Evolutionary conservation across 2,888 invertebrate species (phyloP), one percentile per base, ranked within the genome.

Genomic region (Synanthedon andrenaeformis): DNA sequence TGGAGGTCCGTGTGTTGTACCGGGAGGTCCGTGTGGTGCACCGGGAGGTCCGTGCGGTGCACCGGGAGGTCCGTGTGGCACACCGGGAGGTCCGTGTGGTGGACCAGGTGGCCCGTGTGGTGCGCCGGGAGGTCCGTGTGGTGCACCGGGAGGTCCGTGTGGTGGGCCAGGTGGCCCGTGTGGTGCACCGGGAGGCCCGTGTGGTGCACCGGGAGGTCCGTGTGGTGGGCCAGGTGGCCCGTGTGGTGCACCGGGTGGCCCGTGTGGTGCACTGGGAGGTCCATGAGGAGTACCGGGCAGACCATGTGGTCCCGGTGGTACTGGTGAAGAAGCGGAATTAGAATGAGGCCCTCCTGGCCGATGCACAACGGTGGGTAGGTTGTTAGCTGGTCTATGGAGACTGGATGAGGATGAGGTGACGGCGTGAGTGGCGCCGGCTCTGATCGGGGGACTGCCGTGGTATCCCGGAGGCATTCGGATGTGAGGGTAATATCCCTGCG

Each of bases 401-500:
- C 12, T 54, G 54, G 41, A 76, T 51, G 51, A 57, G 56, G 60
- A 61, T 57, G 61, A 58, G 19, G 42, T 13, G 4, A 13, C 3
- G 4, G 42, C n/a, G 12, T 12, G 12, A 42, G 12, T 12, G 4
- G 45, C 13, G n/a, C n/a, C 45, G 45, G 6, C 12, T 13, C 13
- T n/a, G 6, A n/a, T n/a, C 45, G 14, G n/a, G 5, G n/a, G 45
- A 13, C 13, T 45, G 13, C 45, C 45, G 45, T n/a, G 45, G 45
- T 45, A 76, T 60, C 77, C 77, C 59, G 77, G 69, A 41, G 42
- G 49, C 49, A 17, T 14, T 41, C 42, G 14, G 11, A 55, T 53
- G 51, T 53, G 53, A 4, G 14, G 53, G 65, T 76, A 76, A 67
- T 77, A 76, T 12, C n/a, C 79, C 60, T 87, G 88, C 58, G 82